Evolutionary conservation across 2,797 vertebrate genomes (phyloP).

Genomic region (Fratercula arctica): DNA sequence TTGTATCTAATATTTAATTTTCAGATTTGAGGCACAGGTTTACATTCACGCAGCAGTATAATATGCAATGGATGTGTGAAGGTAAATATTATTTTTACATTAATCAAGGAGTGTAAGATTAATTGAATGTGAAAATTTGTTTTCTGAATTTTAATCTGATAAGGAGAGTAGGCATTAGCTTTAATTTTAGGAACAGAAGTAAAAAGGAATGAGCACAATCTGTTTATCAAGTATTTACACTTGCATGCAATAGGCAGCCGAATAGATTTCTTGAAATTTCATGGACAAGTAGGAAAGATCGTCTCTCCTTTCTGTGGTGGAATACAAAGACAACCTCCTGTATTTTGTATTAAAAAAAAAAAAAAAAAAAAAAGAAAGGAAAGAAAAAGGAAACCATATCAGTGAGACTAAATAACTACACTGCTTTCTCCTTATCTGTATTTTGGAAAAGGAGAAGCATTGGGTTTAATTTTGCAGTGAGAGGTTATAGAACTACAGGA

Average conservation of each 20-base stretch:
- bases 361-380: not conserved
- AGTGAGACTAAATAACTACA: not conserved
- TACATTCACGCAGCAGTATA: not conserved
- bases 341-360: not conserved
- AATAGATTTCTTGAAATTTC: not conserved
- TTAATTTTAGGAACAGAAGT: constrained; percentile 4
- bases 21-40: constrained; percentile 62
- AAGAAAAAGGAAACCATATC: not conserved
- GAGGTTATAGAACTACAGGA: not conserved
- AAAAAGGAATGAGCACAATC: not conserved
- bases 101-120: not conserved
- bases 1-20: constrained; percentile 73
- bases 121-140: constrained; percentile 3
- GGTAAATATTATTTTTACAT: constrained; percentile 59
- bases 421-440: not conserved
- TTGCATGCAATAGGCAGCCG: not conserved
- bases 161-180: not conserved
- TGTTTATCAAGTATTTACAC: not conserved
- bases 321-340: not conserved
- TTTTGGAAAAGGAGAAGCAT: not conserved
- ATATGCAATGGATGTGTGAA: constrained; percentile 45
- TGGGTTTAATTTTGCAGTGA: not conserved
- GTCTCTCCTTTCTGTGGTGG: not conserved
- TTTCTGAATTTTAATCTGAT: constrained; percentile 35
- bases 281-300: not conserved